These are phyloP conservation scores for Gortyna flavago DNA, from an alignment of 2,888 invertebrate genomes.

Conservation along the genomic window DNA sequence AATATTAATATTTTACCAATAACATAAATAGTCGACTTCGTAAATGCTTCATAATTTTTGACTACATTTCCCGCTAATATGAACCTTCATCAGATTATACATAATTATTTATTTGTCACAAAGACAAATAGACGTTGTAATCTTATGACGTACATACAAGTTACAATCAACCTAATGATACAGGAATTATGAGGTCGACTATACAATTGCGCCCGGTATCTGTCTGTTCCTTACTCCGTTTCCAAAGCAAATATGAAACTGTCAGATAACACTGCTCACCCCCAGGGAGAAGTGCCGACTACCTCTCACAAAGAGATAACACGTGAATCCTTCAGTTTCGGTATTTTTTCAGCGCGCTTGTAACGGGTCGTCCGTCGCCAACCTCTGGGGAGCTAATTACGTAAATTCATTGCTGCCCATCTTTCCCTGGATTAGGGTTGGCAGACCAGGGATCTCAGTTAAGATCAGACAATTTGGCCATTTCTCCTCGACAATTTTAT, in stretches of 20 bases:
- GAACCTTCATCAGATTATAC: neutral
- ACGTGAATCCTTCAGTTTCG: slow-evolving; percentile 38
- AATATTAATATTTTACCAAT: neutral
- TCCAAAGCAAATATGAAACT: slow-evolving; percentile 12
- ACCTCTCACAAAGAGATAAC: slow-evolving; percentile 41
- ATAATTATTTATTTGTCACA: neutral
- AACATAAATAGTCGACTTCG: neutral
- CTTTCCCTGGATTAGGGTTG: slow-evolving; percentile 41
- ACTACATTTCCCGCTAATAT: neutral
- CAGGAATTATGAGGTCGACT: neutral
- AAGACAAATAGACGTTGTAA: neutral
- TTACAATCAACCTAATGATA: neutral
- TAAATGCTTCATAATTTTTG: neutral
- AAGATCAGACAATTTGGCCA: neutral
- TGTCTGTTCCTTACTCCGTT: neutral
- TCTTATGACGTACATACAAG: too few species aligned
- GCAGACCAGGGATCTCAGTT: slow-evolving; percentile 2
- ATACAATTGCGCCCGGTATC: neutral
- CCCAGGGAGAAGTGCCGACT: neutral
- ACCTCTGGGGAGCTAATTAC: slow-evolving; percentile 56
- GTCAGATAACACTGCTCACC: neutral
- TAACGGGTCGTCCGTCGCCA: slow-evolving; percentile 33
- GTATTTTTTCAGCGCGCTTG: slow-evolving; percentile 55
- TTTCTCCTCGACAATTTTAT: neutral
- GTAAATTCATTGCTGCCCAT: slow-evolving; percentile 55